Conservation (phyloP, 2,888 invertebrate genomes). For the Brenthis daphne region DNA sequence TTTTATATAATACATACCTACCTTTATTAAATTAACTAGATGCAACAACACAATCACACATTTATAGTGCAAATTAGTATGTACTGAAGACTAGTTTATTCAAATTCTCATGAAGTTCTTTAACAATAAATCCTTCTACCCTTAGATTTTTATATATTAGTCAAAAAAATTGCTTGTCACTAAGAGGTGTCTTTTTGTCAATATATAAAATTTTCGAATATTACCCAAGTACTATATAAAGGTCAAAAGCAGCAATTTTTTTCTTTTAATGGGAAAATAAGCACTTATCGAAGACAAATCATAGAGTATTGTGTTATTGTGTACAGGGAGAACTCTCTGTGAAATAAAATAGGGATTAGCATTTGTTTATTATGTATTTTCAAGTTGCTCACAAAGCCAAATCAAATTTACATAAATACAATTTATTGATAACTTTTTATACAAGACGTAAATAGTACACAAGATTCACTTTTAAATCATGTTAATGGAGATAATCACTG, state of each 20-base stretch:
- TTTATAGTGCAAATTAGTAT: conserved; percentile 19
- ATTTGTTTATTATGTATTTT: conserved; percentile 81
- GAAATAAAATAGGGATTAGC: conserved; percentile 77
- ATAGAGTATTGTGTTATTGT: too few species aligned
- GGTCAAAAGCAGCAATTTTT: too few species aligned
- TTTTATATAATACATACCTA: conserved; percentile 30
- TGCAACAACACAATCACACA: conserved; percentile 19
- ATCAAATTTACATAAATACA: conserved; percentile 82
- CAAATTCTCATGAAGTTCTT: too few species aligned
- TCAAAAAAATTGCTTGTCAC: background rate
- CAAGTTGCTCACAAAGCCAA: conserved; percentile 81
- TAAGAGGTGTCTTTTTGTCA: too few species aligned
- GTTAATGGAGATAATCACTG: conserved; percentile 57
- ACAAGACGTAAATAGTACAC: conserved; percentile 77
- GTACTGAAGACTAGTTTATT: conserved; percentile 3
- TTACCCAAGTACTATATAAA: too few species aligned
- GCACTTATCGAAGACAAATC: too few species aligned
- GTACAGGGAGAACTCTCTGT: background rate
- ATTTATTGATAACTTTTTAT: conserved; percentile 78
- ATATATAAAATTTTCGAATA: too few species aligned
- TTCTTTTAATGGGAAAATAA: too few species aligned
- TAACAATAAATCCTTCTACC: background rate
- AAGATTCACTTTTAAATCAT: conserved; percentile 71
- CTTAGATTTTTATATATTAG: background rate
- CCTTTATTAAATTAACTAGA: conserved; percentile 36